phyloP scores from a whole-genome alignment of 2,797 vertebrate genomes.

The Rhabdophis nuchalis region DNA sequence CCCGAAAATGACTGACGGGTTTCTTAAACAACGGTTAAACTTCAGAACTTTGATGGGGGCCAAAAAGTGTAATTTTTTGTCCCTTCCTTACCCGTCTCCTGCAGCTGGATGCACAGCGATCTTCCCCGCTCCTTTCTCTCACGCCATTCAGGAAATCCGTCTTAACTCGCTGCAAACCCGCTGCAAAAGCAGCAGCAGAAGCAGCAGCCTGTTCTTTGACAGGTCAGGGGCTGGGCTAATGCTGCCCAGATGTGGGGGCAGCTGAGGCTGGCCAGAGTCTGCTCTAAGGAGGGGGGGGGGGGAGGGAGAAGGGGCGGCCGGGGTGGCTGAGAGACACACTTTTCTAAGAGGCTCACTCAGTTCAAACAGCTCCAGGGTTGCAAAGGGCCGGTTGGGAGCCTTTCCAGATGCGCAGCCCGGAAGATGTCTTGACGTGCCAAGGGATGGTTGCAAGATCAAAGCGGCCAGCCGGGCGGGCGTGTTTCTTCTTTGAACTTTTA shows the following conservation, averaged over 20 bases:
- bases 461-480: slow-evolving; percentile 21
- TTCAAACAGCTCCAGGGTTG: neutral
- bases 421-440: slow-evolving; percentile 45
- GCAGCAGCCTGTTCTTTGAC: slow-evolving; percentile 38
- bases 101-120: neutral
- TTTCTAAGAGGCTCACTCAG: neutral
- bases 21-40: neutral
- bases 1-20: neutral
- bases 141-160: slow-evolving; percentile 37
- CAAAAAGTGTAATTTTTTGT: neutral
- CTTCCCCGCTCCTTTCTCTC: slow-evolving; percentile 26
- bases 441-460: neutral
- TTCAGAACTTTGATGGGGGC: neutral
- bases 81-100: neutral
- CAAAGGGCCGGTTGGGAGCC: neutral
- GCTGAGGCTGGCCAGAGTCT: slow-evolving; percentile 52
- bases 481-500: slow-evolving; percentile 18
- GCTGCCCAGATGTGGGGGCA: slow-evolving; percentile 63
- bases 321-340: neutral
- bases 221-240: slow-evolving; percentile 49
- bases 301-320: neutral
- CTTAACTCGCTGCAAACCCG: slow-evolving; percentile 59
- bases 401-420: slow-evolving; percentile 16
- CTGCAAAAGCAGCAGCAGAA: slow-evolving; percentile 44
- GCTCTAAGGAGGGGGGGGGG: slow-evolving; percentile 51